These are phyloP conservation scores for Psittacula echo DNA, from an alignment of 2,797 vertebrate species.

Conservation along the genomic window DNA sequence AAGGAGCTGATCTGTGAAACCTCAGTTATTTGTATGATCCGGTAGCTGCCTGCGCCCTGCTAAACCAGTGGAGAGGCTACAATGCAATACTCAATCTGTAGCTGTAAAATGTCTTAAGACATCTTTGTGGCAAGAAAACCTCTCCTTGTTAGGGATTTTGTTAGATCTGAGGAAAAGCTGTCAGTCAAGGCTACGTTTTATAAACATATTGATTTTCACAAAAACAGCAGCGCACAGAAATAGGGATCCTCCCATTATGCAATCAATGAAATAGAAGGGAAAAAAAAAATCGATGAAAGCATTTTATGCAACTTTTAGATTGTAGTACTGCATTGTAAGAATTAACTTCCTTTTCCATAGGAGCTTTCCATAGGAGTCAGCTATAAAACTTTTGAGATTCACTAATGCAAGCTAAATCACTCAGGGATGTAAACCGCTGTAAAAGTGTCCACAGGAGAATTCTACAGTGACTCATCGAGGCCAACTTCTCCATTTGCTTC, in stretches of 20 bases:
- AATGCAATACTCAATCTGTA: neutral
- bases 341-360: neutral
- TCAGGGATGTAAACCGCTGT: neutral
- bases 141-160: neutral
- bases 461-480: neutral
- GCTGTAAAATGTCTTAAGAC: neutral
- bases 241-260: neutral
- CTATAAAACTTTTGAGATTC: neutral
- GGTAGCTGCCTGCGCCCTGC: neutral
- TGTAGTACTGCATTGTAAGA: neutral
- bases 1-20: neutral
- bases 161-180: neutral
- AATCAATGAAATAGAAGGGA: neutral
- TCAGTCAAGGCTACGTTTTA: neutral
- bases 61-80: neutral
- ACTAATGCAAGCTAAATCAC: neutral
- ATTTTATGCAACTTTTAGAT: neutral
- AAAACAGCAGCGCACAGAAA: neutral
- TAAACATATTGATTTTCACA: neutral
- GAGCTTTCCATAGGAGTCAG: neutral
- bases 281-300: conserved; percentile 7
- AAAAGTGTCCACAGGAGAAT: neutral
- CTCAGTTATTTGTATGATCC: neutral
- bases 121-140: neutral
- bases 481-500: neutral